These are phyloP conservation scores for Stegophylla sp. DNA, from an alignment of 2,888 invertebrate genomes.

Conservation along the genomic window DNA sequence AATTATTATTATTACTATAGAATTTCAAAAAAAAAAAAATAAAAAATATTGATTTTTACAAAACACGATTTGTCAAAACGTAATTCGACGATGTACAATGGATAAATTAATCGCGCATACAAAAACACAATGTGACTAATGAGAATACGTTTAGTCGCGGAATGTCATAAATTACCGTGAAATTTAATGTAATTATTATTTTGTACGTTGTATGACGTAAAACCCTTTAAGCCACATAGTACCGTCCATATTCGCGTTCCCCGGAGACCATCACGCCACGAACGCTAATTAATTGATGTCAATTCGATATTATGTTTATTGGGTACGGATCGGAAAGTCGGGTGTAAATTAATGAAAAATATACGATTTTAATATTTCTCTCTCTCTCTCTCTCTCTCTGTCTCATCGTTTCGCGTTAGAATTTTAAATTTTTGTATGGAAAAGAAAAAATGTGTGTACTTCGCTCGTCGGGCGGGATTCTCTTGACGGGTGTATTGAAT, in stretches of 20 bases:
- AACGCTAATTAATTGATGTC: not conserved
- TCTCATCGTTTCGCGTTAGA: no score
- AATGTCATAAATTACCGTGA: not conserved
- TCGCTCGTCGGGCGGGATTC: no score
- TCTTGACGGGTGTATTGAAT: no score
- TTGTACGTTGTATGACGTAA: not conserved
- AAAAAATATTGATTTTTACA: no score
- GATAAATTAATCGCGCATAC: not conserved
- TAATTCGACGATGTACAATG: not conserved
- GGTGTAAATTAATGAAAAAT: not conserved
- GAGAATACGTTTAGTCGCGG: not conserved
- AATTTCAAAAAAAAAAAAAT: no score
- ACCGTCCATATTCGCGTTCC: not conserved
- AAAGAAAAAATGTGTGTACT: no score
- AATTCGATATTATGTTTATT: conserved; percentile 9
- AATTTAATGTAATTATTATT: not conserved
- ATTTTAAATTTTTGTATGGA: no score
- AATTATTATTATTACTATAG: no score
- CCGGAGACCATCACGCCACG: not conserved
- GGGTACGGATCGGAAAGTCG: not conserved
- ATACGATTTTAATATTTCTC: not conserved
- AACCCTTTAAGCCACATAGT: not conserved
- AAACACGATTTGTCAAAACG: not conserved
- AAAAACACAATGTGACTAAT: not conserved
- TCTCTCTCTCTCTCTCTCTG: no score